These are phyloP conservation scores for Mactromeris polynyma DNA, from an alignment of 2,888 invertebrate genomes.

Conservation along the genomic window DNA sequence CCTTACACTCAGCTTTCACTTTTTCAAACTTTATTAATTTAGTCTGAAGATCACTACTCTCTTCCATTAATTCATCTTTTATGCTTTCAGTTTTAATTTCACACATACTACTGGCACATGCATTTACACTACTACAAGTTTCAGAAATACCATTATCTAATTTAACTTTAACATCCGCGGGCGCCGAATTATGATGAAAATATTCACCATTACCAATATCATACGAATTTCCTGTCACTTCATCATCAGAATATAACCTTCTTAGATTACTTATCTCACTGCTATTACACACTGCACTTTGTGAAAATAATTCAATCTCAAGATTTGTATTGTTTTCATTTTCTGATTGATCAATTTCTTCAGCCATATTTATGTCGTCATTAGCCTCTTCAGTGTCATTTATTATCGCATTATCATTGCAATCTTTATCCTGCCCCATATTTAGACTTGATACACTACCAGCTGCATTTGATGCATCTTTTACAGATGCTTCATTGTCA, in stretches of 20 bases:
- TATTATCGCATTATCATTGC: background rate
- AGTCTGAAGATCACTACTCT: background rate
- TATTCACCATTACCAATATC: background rate
- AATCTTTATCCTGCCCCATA: background rate
- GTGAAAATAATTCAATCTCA: constrained; percentile 14
- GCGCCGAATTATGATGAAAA: background rate
- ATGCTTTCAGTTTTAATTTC: background rate
- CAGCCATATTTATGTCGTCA: constrained; percentile 17
- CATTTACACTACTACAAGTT: background rate
- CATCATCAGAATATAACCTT: background rate
- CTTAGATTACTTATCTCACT: background rate
- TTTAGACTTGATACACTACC: background rate
- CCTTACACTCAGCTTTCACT: background rate
- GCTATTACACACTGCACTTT: background rate
- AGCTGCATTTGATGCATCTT: background rate
- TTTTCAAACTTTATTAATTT: background rate
- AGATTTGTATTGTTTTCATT: constrained; percentile 22
- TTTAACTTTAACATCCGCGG: background rate
- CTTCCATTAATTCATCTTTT: background rate
- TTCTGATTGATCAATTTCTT: constrained; percentile 8
- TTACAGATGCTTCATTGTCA: background rate
- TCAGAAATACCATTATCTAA: background rate
- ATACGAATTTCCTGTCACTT: background rate
- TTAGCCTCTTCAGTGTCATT: background rate
- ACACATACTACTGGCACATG: background rate